Base-by-base conservation (phyloP, 2,888 invertebrate genomes). In the Chymomyza caudatula region DNA sequence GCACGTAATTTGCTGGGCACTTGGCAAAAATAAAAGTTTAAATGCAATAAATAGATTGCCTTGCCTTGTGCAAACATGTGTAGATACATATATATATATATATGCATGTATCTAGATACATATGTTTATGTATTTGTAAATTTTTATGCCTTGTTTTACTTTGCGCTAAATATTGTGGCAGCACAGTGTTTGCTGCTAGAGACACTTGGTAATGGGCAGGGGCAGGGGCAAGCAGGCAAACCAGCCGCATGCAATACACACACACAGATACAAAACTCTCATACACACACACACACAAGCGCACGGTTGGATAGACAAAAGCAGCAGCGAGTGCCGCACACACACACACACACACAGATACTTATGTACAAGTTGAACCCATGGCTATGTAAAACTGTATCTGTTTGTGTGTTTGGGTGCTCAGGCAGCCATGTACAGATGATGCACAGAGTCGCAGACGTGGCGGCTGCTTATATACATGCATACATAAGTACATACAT, bases 221-320 rank as follows among this genome's bases (percentile, higher is more conserved):
- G 52, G 52, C 52, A 52, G 19, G n/a, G 59, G 44, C 63, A 52
- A 47, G 25, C 66, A 61, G 62, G 56, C 64, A 44, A 63, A 63
- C 52, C 63, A 56, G 11, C 47, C 58, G 65, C 60, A 77, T 25
- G 63, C 43, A 58, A 59, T 19, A 44, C 37, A 58, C 29, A 62
- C 20, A 63, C 43, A 64, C 19, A 63, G 22, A 63, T 11, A 37
- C 29, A 37, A 37, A 25, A 11, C 11, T 37, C 42, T 49, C 13
- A 43, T 54, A 60, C n/a, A 57, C 57, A 67, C 13, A 43, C 54
- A 60, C n/a, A 57, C 57, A 67, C 69, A 73, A 76, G 66, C 71
- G 67, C 77, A 78, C 78, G 84, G 70, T 79, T 83, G 81, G 84
- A 78, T 80, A 80, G 80, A 78, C 80, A 80, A 80, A 80, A 77